Percentiles rank a stretch among this genome's conserved stretches.
phyloP scores from a whole-genome alignment of 2,113 vertebrate genomes.

The zebrafish (Danio rerio) region DNA sequence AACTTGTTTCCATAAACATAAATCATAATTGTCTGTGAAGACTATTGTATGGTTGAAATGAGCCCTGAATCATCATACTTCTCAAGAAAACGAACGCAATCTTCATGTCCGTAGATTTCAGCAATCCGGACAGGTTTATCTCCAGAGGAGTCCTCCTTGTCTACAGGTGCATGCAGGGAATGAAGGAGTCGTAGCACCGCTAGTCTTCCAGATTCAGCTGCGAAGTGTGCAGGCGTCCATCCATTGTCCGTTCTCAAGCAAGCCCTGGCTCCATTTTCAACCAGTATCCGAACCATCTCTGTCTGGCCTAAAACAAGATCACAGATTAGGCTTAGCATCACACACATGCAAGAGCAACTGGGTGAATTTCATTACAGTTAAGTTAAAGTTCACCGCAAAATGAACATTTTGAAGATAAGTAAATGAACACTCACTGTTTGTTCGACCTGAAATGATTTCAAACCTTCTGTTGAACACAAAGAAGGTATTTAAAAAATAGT shows the following conservation, averaged over 20 bases:
- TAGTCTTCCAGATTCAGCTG: constrained; percentile 83
- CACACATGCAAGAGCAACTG: background rate
- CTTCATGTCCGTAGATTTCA: constrained; percentile 86
- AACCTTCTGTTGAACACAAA: no score
- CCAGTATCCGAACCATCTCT: constrained; percentile 78
- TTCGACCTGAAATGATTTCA: no score
- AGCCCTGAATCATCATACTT: constrained; percentile 71
- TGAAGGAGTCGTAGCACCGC: constrained; percentile 82
- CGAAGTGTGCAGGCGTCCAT: constrained; percentile 88
- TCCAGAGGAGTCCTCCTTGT: constrained; percentile 81
- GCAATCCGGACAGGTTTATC: constrained; percentile 85
- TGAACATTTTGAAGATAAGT: no score
- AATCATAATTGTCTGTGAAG: background rate
- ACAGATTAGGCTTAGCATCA: background rate
- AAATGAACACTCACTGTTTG: no score
- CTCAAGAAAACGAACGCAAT: constrained; percentile 85
- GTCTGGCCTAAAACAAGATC: constrained; percentile 73
- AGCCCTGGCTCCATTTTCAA: constrained; percentile 80
- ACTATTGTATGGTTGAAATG: background rate
- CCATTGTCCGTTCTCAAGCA: constrained; percentile 83
- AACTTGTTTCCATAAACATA: background rate
- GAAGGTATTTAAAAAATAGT: no score
- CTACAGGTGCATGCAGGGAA: constrained; percentile 79
- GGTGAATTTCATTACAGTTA: no score
- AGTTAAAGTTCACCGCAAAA: no score